These are phyloP conservation scores for Motacilla alba DNA, from an alignment of 2,113 vertebrate genomes.

Conservation along the genomic window DNA sequence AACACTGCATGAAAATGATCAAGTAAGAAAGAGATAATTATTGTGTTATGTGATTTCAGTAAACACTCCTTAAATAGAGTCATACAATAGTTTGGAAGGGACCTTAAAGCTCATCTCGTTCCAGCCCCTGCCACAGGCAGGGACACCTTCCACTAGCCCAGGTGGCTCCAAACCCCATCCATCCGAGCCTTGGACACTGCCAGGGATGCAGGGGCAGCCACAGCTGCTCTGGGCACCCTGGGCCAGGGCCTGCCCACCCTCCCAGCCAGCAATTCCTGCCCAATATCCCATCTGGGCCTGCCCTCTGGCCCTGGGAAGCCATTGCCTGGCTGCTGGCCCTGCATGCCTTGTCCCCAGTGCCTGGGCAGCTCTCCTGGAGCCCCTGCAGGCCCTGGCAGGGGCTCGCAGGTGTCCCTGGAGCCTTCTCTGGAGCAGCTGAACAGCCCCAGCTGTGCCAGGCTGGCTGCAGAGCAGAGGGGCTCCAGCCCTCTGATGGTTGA, in stretches of 20 bases:
- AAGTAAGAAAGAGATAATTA: neutral
- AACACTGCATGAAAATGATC: neutral
- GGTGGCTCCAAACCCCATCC: fast-evolving
- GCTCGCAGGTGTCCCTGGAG: neutral
- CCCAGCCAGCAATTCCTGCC: neutral
- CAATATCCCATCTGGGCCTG: fast-evolving
- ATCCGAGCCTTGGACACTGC: fast-evolving
- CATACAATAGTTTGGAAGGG: neutral
- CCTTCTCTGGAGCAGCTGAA: neutral
- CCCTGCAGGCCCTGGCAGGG: neutral
- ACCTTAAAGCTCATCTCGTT: fast-evolving
- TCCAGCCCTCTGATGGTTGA: neutral
- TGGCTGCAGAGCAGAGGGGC: neutral
- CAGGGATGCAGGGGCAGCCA: neutral
- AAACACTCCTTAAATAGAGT: neutral
- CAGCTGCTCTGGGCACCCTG: neutral
- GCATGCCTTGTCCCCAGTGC: neutral
- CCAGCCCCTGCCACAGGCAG: neutral
- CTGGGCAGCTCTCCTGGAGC: neutral
- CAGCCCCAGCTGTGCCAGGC: neutral
- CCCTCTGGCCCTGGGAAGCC: neutral
- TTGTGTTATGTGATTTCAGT: neutral
- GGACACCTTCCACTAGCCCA: fast-evolving
- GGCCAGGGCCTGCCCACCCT: neutral
- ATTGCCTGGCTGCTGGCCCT: neutral